Evolutionary conservation across 2,797 vertebrate species (phyloP).

Genomic region (Poecilia velifera): DNA sequence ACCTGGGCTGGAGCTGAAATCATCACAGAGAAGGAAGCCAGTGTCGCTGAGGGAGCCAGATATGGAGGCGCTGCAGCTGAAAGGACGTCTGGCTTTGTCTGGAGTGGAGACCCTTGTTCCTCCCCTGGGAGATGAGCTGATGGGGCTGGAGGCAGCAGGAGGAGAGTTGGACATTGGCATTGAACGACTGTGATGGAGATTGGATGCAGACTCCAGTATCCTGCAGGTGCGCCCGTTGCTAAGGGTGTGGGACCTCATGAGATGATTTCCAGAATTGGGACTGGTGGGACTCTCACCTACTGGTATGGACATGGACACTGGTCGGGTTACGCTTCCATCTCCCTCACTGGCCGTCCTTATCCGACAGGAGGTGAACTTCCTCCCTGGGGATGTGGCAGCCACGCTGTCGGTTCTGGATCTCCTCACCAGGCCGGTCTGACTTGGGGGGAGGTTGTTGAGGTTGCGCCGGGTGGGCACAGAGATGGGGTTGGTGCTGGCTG

Average conservation of each 20-base stretch:
- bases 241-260: conserved; percentile 88
- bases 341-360: conserved; percentile 93
- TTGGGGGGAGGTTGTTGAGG: conserved; percentile 89
- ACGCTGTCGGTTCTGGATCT: conserved; percentile 91
- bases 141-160: conserved; percentile 84
- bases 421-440: conserved; percentile 89
- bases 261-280: conserved; percentile 78
- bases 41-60: conserved; percentile 93
- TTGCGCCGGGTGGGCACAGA: conserved; percentile 91
- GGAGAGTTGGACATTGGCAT: conserved; percentile 90
- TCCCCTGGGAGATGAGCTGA: conserved; percentile 86
- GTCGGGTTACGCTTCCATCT: conserved; percentile 84
- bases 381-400: conserved; percentile 79
- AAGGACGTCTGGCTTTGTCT: conserved; percentile 80
- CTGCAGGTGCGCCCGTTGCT: conserved; percentile 79
- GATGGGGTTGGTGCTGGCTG: conserved; percentile 89
- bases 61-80: conserved; percentile 90
- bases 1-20: conserved; percentile 88
- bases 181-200: conserved; percentile 88
- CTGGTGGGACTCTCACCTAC: conserved; percentile 87
- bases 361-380: conserved; percentile 85
- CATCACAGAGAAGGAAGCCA: conserved; percentile 92
- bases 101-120: conserved; percentile 71
- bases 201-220: conserved; percentile 75
- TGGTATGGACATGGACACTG: conserved; percentile 80